These are phyloP conservation scores for Poeciliopsis turrubarensis DNA, from an alignment of 2,113 vertebrate genomes.

Conservation along the genomic window DNA sequence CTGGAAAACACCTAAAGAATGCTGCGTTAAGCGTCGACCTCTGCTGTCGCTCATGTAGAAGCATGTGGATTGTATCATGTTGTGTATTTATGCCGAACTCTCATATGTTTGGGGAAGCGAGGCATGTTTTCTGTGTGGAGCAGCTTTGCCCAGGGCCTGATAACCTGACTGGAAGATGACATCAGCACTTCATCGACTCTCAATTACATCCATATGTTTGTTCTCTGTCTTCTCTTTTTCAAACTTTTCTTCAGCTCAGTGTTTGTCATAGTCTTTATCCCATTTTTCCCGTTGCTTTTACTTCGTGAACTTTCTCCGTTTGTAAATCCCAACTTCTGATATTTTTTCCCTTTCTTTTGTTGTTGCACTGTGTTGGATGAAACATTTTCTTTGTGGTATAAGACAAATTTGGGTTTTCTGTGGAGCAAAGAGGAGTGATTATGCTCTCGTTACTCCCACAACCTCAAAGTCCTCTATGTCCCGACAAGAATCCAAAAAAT, in stretches of 20 bases:
- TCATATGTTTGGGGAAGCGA: conserved; percentile 45
- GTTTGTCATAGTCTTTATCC: conserved; percentile 10
- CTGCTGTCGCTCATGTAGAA: conserved; percentile 14
- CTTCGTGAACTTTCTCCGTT: not conserved
- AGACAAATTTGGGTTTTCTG: conserved; percentile 20
- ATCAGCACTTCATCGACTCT: conserved; percentile 68
- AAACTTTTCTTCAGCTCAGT: conserved; percentile 17
- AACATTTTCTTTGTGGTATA: not conserved
- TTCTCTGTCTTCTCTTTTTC: conserved; percentile 9
- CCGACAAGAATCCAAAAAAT: conserved; percentile 30
- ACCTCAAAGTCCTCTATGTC: conserved; percentile 15
- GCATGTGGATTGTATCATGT: conserved; percentile 10
- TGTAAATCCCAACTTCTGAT: not conserved
- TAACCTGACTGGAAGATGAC: conserved; percentile 77
- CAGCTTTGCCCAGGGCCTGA: conserved; percentile 68
- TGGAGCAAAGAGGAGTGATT: conserved; percentile 28
- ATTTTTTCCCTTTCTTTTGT: not conserved
- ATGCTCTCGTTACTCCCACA: conserved; percentile 23
- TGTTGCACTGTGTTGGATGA: not conserved
- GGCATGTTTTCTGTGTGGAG: conserved; percentile 61
- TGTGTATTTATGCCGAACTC: conserved; percentile 14
- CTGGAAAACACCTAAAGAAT: conserved; percentile 34
- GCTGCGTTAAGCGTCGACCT: conserved; percentile 5
- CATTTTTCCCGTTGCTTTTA: not conserved
- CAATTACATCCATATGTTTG: conserved; percentile 76